A percentile compares a stretch with the other conserved stretches of the same genome.
Evolutionary conservation across 2,888 invertebrate species (phyloP).

Genomic region (Mythimna impura): DNA sequence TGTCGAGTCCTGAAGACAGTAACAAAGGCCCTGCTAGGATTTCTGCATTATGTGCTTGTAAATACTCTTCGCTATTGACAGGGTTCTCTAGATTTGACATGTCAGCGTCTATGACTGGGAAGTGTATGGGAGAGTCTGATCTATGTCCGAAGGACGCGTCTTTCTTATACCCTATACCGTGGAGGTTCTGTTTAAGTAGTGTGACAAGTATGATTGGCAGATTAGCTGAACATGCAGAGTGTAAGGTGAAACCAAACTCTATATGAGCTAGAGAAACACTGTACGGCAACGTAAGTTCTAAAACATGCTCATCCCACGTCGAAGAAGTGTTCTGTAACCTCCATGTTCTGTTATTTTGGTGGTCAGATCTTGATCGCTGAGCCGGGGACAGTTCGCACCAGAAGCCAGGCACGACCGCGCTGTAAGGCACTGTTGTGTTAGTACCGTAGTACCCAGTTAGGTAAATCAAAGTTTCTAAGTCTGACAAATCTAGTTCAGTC

Average conservation of each 20-base stretch:
- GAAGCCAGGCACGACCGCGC: constrained; percentile 97
- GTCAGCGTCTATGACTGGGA: constrained; percentile 80
- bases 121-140: constrained; percentile 83
- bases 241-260: constrained; percentile 96
- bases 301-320: constrained; percentile 98
- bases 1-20: constrained; percentile 94
- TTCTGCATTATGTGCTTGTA: constrained; percentile 96
- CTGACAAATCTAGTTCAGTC: constrained; percentile 89
- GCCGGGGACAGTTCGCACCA: constrained; percentile 98
- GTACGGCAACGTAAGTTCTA: constrained; percentile 96
- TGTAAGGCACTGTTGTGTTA: constrained; percentile 91
- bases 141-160: constrained; percentile 85
- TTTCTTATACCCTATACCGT: constrained; percentile 90
- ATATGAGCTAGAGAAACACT: constrained; percentile 96
- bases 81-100: constrained; percentile 92
- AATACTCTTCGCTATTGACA: constrained; percentile 94
- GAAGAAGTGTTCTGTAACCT: constrained; percentile 96
- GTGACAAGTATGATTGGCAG: constrained; percentile 95
- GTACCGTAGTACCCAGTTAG: constrained; percentile 94
- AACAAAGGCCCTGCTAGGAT: constrained; percentile 97
- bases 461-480: constrained; percentile 92
- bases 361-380: constrained; percentile 96
- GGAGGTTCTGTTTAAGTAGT: constrained; percentile 90
- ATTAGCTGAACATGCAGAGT: constrained; percentile 93
- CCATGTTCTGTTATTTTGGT: constrained; percentile 97